Evolutionary conservation across 1,140 invertebrate genomes (phyloP).

Genomic region (Cephus cinctus): DNA sequence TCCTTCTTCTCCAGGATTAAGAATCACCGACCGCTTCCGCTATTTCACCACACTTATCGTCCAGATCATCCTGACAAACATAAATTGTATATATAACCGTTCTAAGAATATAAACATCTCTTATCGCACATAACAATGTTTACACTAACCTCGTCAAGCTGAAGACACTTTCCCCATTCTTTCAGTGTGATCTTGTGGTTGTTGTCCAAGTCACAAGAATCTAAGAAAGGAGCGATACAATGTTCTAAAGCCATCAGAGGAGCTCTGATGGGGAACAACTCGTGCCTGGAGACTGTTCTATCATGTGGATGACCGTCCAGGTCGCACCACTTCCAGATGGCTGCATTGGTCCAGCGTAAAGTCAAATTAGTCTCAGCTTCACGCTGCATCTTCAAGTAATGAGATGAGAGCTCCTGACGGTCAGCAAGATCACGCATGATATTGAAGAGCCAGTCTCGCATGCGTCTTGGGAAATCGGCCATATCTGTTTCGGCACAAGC

Average conservation of each 20-base stretch:
- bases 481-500: slow-evolving; percentile 81
- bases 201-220: slow-evolving; percentile 81
- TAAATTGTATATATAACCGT: slow-evolving; percentile 7
- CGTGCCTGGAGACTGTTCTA: slow-evolving; percentile 84
- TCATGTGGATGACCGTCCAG: slow-evolving; percentile 86
- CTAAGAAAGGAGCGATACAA: slow-evolving; percentile 93
- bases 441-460: slow-evolving; percentile 97
- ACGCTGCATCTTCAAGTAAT: slow-evolving; percentile 82
- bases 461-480: slow-evolving; percentile 87
- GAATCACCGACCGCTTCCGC: slow-evolving; percentile 41
- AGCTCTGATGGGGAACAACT: slow-evolving; percentile 91
- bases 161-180: slow-evolving; percentile 91
- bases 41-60: slow-evolving; percentile 62
- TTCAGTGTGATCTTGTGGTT: slow-evolving; percentile 86
- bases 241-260: slow-evolving; percentile 91
- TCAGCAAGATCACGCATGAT: slow-evolving; percentile 93
- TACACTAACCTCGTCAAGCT: slow-evolving; percentile 70
- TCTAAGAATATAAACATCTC: slow-evolving; percentile 4
- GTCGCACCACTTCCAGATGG: slow-evolving; percentile 97
- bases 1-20: too few species aligned
- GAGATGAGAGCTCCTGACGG: slow-evolving; percentile 78
- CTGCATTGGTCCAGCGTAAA: slow-evolving; percentile 84
- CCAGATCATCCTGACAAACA: slow-evolving; percentile 58
- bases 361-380: slow-evolving; percentile 85
- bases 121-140: too few species aligned